Evolutionary conservation across 2,888 invertebrate species (phyloP), one percentile per base, ranked within the genome.

Genomic region (Megalurothrips usitatus): DNA sequence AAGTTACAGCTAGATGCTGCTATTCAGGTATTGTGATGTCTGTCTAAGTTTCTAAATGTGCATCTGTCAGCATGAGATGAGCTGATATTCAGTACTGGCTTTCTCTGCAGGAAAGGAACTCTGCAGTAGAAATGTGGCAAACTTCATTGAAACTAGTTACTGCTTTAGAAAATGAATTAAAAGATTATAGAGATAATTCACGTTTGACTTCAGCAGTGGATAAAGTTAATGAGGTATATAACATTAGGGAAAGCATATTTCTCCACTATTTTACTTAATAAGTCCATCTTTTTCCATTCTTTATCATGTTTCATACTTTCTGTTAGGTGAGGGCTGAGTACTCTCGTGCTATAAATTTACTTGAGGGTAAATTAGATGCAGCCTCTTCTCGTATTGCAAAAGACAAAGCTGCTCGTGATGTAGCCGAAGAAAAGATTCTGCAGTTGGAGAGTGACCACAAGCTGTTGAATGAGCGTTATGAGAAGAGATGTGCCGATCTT

Each of bases 81-180:
- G 34, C 34, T 43, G 34, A 43, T 2, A 43, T 6, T 43, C 34
- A 43, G 34, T 43, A 4, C 34, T 43, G 34, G 6, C 34, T 43
- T 43, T 43, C 34, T 43, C 3, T 43, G 34, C 78, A 82, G 82
- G 82, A 82, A 80, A 82, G 81, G 19, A 80, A 82, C 47, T 63
- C 81, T 23, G 82, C 82, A 6, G 43, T 81, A 2, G 80, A 82
- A 63, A 82, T 82, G 82, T 82, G 82, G 82, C 82, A 82, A 43
- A 63, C 80, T n/a, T 79, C 82, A 23, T 48, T 82, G 34, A 58
- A 78, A 12, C 81, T 82, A 49, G 80, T 81, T 8, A 80, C 78
- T 34, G 79, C 79, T 58, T n/a, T 82, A 34, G 81, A 82, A 48
- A 80, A 80, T 23, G 79, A 78, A 23, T 52, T 82, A 26, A 82